A percentile compares a stretch with the other conserved stretches of the same genome.
Conservation (phyloP, 2,888 invertebrate genomes). For the Meghimatium bilineatum region DNA sequence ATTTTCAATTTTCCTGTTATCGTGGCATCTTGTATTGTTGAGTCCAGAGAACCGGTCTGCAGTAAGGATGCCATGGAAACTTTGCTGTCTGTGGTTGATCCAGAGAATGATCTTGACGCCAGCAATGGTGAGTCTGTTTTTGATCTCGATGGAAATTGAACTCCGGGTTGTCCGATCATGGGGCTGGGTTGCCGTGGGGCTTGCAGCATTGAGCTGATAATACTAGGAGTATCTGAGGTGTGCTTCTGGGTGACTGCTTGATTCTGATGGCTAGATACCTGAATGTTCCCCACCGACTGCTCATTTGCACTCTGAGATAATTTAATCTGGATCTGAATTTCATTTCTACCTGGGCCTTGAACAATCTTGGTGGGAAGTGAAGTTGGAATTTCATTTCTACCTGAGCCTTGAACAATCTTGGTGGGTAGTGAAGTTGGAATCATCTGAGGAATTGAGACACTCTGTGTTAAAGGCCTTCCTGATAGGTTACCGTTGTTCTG, state of each 20-base stretch:
- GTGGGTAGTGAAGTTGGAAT: conserved; percentile 44
- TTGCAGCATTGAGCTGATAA: conserved; percentile 45
- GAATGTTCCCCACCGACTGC: conserved; percentile 23
- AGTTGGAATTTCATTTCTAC: conserved; percentile 34
- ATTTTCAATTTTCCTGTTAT: conserved; percentile 18
- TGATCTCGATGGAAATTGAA: conserved; percentile 42
- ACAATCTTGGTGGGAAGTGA: conserved; percentile 50
- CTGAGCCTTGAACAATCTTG: conserved; percentile 51
- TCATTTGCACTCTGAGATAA: conserved; percentile 52
- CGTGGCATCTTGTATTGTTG: neutral
- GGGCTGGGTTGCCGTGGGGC: conserved; percentile 35
- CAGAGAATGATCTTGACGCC: conserved; percentile 37
- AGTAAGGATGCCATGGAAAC: conserved; percentile 4
- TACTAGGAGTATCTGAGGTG: conserved; percentile 72
- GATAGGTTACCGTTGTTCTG: neutral
- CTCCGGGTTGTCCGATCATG: conserved; percentile 50
- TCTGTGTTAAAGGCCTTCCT: neutral
- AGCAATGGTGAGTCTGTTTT: conserved; percentile 37
- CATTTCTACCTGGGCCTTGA: conserved; percentile 54
- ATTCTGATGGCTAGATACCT: neutral
- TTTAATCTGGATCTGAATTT: conserved; percentile 68
- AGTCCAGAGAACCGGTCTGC: conserved; percentile 34
- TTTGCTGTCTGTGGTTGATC: neutral
- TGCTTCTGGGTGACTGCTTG: neutral
- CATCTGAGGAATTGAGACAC: neutral